Base-by-base conservation (phyloP, 2,797 vertebrate genomes). In the Mus spretus region DNA sequence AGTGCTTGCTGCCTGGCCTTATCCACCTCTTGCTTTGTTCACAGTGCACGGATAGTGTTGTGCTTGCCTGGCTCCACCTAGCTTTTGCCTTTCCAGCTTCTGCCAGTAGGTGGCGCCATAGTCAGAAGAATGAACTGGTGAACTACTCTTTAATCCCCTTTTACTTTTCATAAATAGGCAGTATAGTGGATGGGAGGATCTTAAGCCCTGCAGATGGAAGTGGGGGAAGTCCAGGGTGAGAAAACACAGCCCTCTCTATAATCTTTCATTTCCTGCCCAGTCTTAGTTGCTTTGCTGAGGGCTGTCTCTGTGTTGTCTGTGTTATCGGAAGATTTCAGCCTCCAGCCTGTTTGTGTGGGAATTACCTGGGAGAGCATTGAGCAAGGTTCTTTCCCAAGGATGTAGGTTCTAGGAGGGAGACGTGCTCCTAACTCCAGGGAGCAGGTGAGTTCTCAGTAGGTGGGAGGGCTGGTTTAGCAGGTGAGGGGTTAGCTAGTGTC, bases 31-130 rank as follows among this genome's bases (percentile, higher is more conserved):
- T 4, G 47, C 40, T n/a, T 44, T 70, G 70, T 1, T 24, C 8
- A 14, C 31, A 11, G 75, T 9, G 4, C 83, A 37, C 28, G 22
- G 78, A 17, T 14, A 47, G n/a, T 6, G 40, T 67, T 7, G 2
- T 3, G 1, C 1, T 55, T 28, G 12, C 14, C 53, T 28, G 3
- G 34, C n/a, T 47, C 12, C 0, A 0, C 6, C 12, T 15, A 3
- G 63, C 55, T 0, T 55, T 4, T 88, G 96, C 61, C n/a, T 44
- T 96, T 92, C 81, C 94, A 26, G 40, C n/a, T 77, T 90, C 26
- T 28, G 55, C 95, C 97, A 97, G 90, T 20, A 31, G 97, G 95
- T 97, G 97, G 97, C 13, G 92, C 94, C 89, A n/a, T 20, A 28
- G 67, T 74, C 88, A 22, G 3, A 0, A 17, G 3, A 1, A 67